Evolutionary conservation across 2,797 vertebrate species (phyloP).

Genomic region (Thamnophis elegans): DNA sequence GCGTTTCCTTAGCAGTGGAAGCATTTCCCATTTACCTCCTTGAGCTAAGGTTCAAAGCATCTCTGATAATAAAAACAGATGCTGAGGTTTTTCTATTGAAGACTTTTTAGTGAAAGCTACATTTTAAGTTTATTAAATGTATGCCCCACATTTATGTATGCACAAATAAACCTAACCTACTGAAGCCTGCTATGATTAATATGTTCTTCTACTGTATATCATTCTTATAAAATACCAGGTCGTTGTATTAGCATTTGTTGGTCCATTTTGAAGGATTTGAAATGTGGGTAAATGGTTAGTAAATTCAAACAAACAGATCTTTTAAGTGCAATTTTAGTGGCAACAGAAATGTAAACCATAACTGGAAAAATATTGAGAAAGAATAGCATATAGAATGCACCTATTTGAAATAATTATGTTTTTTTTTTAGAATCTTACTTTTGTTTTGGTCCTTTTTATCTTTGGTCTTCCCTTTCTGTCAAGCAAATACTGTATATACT

Average conservation of each 20-base stretch:
- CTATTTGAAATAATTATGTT: neutral
- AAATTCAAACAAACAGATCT: neutral
- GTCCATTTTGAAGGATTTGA: neutral
- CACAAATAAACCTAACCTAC: neutral
- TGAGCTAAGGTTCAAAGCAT: neutral
- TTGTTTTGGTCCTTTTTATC: neutral
- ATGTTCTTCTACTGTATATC: neutral
- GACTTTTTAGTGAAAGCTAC: neutral
- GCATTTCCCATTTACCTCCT: neutral
- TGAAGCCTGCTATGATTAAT: neutral
- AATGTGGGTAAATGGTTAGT: neutral
- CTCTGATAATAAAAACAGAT: neutral
- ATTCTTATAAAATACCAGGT: neutral
- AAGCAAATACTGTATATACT: too few species aligned
- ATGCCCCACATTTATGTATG: neutral
- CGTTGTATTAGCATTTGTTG: neutral
- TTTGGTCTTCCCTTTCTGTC: neutral
- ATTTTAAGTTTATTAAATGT: neutral
- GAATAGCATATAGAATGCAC: neutral
- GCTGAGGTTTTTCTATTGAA: neutral
- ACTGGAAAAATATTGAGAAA: neutral
- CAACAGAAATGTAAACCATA: neutral
- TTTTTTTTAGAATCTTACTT: neutral
- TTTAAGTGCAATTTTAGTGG: neutral
- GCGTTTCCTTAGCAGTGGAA: neutral